Percentiles rank a stretch among this genome's conserved stretches.
phyloP scores from a whole-genome alignment of 1,140 invertebrate genomes.

The Chionoecetes opilio region DNA sequence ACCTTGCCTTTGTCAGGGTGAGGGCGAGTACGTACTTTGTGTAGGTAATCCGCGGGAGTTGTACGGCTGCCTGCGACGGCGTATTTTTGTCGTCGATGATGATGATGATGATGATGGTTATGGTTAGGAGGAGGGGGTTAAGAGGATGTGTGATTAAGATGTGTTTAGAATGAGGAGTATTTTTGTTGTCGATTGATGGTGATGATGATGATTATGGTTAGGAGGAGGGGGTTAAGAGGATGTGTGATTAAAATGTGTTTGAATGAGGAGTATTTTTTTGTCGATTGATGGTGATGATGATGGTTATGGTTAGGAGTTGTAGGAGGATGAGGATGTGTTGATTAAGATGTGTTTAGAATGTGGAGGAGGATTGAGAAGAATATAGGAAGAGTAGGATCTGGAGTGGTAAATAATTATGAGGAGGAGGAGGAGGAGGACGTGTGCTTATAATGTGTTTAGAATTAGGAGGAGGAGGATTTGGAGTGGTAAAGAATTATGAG shows the following conservation, averaged over 20 bases:
- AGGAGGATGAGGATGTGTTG: background rate
- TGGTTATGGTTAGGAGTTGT: background rate
- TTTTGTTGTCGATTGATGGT: background rate
- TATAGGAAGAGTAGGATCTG: too few relatives aligned
- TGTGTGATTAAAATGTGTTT: too few relatives aligned
- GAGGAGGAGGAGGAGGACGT: background rate
- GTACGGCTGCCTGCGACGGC: background rate
- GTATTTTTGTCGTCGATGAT: background rate
- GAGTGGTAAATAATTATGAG: background rate
- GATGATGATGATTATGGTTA: background rate
- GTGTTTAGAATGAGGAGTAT: too few relatives aligned
- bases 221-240: background rate
- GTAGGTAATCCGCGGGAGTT: background rate
- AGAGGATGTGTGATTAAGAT: background rate
- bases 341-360: too few relatives aligned
- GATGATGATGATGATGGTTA: too few relatives aligned
- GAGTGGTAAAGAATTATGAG: too few relatives aligned
- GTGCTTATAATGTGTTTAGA: too few relatives aligned
- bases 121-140: constrained; percentile 9
- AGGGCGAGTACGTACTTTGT: background rate
- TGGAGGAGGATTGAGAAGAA: too few relatives aligned
- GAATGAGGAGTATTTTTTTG: too few relatives aligned
- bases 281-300: too few relatives aligned
- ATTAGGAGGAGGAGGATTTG: too few relatives aligned
- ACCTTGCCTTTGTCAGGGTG: background rate